These are phyloP conservation scores for Pachyseris speciosa DNA, from an alignment of 64 coral and sea anemone genomes.

Conservation along the genomic window DNA sequence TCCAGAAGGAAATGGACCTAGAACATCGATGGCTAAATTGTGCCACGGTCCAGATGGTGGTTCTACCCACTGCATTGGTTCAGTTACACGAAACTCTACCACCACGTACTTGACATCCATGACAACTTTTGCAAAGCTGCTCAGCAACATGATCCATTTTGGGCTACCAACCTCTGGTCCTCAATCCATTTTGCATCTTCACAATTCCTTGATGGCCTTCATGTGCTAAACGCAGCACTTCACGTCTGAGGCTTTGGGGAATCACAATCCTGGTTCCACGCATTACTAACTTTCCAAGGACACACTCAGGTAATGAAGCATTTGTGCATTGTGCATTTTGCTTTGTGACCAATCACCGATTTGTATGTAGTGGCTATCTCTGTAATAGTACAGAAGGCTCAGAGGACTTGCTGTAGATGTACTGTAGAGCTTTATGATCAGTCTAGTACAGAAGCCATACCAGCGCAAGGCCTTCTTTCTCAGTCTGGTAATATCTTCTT, in stretches of 20 bases:
- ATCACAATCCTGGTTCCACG: slow-evolving; percentile 32
- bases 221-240: slow-evolving; percentile 22
- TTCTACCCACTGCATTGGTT: slow-evolving; percentile 31
- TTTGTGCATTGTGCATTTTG: slow-evolving; percentile 60
- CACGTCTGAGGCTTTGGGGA: slow-evolving; percentile 16
- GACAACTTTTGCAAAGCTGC: slow-evolving; percentile 16
- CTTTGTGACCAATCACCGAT: slow-evolving; percentile 37
- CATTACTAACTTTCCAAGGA: slow-evolving; percentile 20
- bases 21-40: slow-evolving; percentile 27
- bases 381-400: background rate
- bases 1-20: slow-evolving; percentile 54
- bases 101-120: slow-evolving; percentile 69
- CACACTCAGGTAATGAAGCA: too few species aligned
- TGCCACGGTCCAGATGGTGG: slow-evolving; percentile 52
- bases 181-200: slow-evolving; percentile 36
- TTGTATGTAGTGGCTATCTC: background rate
- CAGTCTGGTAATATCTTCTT: slow-evolving; percentile 45
- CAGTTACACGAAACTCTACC: slow-evolving; percentile 7
- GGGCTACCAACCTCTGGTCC: slow-evolving; percentile 64
- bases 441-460: slow-evolving; percentile 28
- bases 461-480: slow-evolving; percentile 30
- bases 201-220: slow-evolving; percentile 71
- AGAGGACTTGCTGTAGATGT: background rate
- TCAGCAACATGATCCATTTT: slow-evolving; percentile 25
- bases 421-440: slow-evolving; percentile 39